A percentile compares a stretch with the other conserved stretches of the same genome.
phyloP scores from a whole-genome alignment of 1,140 invertebrate species.

The Lordiphosa collinella region DNA sequence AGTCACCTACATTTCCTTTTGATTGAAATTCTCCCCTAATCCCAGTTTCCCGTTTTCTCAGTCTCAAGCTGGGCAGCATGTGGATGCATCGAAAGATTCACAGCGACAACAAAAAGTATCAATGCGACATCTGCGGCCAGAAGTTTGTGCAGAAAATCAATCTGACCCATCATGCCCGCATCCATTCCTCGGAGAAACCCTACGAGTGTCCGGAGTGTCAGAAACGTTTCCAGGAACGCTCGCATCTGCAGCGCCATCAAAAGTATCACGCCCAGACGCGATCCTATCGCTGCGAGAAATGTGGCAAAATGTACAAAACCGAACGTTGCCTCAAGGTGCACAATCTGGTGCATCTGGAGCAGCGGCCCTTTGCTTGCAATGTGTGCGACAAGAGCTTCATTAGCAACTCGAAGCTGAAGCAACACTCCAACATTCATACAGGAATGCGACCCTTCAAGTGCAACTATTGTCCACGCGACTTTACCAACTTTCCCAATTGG shows the following conservation, averaged over 20 bases:
- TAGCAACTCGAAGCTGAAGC: slow-evolving; percentile 81
- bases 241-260: slow-evolving; percentile 80
- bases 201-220: slow-evolving; percentile 84
- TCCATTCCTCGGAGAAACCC: slow-evolving; percentile 83
- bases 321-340: slow-evolving; percentile 81
- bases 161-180: slow-evolving; percentile 81
- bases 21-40: background rate
- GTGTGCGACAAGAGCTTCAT: slow-evolving; percentile 81
- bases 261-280: slow-evolving; percentile 80
- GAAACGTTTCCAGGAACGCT: slow-evolving; percentile 81
- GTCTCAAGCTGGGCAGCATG: slow-evolving; percentile 80
- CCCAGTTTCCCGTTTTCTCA: slow-evolving; percentile 27
- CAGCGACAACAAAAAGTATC: slow-evolving; percentile 79
- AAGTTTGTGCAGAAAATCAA: slow-evolving; percentile 82
- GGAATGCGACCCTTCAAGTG: slow-evolving; percentile 81
- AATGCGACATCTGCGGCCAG: slow-evolving; percentile 81
- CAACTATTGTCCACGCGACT: slow-evolving; percentile 81
- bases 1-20: slow-evolving; percentile 20
- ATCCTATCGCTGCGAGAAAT: slow-evolving; percentile 80
- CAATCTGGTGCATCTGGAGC: slow-evolving; percentile 79
- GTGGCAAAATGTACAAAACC: slow-evolving; percentile 81
- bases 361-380: slow-evolving; percentile 80
- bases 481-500: slow-evolving; percentile 82
- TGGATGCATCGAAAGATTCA: slow-evolving; percentile 81
- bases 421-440: slow-evolving; percentile 82